These are phyloP conservation scores for Drosophila cardini DNA, from an alignment of 1,140 invertebrate genomes.

Conservation along the genomic window DNA sequence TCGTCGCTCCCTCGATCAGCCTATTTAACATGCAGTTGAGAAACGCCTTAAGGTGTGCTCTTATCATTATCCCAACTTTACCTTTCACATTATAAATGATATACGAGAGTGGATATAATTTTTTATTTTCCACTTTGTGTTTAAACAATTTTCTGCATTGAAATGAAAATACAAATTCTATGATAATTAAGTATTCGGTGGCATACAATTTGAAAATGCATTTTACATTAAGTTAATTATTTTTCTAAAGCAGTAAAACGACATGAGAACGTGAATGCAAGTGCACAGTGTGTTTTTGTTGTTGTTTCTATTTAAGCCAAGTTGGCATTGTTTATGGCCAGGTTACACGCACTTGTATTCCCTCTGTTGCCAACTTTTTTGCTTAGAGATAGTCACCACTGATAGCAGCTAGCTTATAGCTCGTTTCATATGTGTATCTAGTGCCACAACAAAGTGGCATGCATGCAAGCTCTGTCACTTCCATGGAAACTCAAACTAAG, in stretches of 20 bases:
- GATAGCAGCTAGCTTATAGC: slow-evolving; percentile 55
- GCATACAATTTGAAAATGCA: slow-evolving; percentile 72
- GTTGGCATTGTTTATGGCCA: slow-evolving; percentile 65
- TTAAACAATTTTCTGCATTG: slow-evolving; percentile 21
- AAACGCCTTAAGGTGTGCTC: slow-evolving; percentile 40
- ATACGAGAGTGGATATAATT: slow-evolving; percentile 2
- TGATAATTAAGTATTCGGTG: slow-evolving; percentile 57
- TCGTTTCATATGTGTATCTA: slow-evolving; percentile 37
- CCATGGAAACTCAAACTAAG: slow-evolving; percentile 5
- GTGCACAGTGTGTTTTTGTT: no score
- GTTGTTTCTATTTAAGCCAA: slow-evolving; percentile 13
- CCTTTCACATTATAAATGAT: slow-evolving; percentile 25
- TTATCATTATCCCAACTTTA: slow-evolving; percentile 22
- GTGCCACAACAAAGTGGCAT: slow-evolving; percentile 56
- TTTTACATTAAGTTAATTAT: slow-evolving; percentile 81
- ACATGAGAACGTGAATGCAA: slow-evolving; percentile 44
- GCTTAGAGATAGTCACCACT: slow-evolving; percentile 51
- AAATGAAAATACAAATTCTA: slow-evolving; percentile 40
- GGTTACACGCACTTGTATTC: slow-evolving; percentile 58
- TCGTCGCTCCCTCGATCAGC: not conserved
- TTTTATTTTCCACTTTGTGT: not conserved
- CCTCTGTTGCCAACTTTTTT: not conserved
- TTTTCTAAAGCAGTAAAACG: slow-evolving; percentile 48
- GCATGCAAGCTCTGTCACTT: slow-evolving; percentile 22
- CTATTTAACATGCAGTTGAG: slow-evolving; percentile 10